These are phyloP conservation scores for Nannoperca obscura DNA, from an alignment of 2,797 vertebrate genomes.

Conservation along the genomic window DNA sequence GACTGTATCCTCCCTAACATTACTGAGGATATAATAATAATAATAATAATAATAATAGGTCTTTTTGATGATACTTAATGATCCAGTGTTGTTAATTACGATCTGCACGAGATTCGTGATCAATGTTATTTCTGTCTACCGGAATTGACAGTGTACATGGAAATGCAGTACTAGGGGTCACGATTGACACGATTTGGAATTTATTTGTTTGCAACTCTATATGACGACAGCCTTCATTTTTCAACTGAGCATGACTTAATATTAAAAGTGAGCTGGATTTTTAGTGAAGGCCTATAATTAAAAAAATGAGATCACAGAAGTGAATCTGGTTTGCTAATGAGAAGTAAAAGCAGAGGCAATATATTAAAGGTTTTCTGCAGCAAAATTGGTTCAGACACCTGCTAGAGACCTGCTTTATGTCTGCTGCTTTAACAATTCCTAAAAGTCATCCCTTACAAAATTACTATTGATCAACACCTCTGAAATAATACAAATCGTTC, in stretches of 20 bases:
- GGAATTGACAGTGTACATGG: neutral
- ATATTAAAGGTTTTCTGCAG: neutral
- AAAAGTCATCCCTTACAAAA: slow-evolving; percentile 5
- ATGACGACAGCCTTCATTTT: neutral
- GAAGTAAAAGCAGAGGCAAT: slow-evolving; percentile 49
- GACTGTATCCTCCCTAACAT: slow-evolving; percentile 16
- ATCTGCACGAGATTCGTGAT: neutral
- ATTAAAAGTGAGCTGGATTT: neutral
- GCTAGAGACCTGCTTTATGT: neutral
- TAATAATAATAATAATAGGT: slow-evolving; percentile 12
- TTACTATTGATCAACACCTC: slow-evolving; percentile 8
- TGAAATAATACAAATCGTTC: slow-evolving; percentile 22
- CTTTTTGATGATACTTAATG: slow-evolving; percentile 2
- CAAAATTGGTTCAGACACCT: neutral
- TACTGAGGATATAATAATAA: slow-evolving; percentile 13
- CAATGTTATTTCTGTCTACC: neutral
- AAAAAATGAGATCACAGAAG: slow-evolving; percentile 29
- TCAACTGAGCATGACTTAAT: neutral
- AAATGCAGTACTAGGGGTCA: neutral
- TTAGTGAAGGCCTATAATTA: neutral
- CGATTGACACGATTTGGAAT: neutral
- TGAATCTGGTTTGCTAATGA: slow-evolving; percentile 40
- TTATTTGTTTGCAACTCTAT: neutral
- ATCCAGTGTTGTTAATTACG: neutral
- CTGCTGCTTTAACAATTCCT: neutral